Percentiles rank a stretch among this genome's conserved stretches.
These are phyloP conservation scores for Tricholaema leucomelas DNA, from an alignment of 2,113 vertebrate species.

Conservation along the genomic window DNA sequence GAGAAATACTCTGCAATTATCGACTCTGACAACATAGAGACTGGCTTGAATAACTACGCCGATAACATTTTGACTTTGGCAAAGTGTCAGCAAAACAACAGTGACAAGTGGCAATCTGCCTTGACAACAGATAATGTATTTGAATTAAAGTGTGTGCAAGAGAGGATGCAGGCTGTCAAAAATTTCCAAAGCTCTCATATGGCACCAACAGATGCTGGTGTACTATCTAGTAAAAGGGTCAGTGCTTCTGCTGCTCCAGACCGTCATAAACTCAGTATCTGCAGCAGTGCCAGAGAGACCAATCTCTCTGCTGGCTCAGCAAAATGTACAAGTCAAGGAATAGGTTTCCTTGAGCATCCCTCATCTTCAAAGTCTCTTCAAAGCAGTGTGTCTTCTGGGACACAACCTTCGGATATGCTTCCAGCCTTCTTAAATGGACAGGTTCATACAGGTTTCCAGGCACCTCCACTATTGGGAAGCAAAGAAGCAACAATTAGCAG, in stretches of 20 bases:
- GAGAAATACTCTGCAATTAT: conserved; percentile 88
- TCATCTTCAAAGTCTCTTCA: not conserved
- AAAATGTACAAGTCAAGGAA: not conserved
- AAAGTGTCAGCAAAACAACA: conserved; percentile 86
- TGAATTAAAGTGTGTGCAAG: conserved; percentile 81
- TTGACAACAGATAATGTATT: conserved; percentile 82
- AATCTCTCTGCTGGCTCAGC: conserved; percentile 12
- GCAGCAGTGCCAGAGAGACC: not conserved
- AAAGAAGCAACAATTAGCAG: not conserved
- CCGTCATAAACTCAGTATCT: conserved; percentile 8
- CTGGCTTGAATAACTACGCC: conserved; percentile 93
- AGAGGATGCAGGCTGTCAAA: conserved; percentile 75
- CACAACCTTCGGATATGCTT: not conserved
- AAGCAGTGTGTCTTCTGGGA: not conserved
- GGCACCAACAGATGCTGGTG: conserved; percentile 67
- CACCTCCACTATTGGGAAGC: conserved; percentile 56
- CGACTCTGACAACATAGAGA: conserved; percentile 86
- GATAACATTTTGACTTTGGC: conserved; percentile 86
- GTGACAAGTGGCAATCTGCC: conserved; percentile 90
- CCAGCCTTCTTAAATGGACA: not conserved
- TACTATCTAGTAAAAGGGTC: conserved; percentile 70
- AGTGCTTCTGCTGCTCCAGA: conserved; percentile 25
- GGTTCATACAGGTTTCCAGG: not conserved
- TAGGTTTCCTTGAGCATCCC: not conserved
- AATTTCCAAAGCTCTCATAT: conserved; percentile 55